A percentile compares a stretch with the other conserved stretches of the same genome.
phyloP scores from a whole-genome alignment of 2,888 invertebrate species.

The Fragum whitleyi region DNA sequence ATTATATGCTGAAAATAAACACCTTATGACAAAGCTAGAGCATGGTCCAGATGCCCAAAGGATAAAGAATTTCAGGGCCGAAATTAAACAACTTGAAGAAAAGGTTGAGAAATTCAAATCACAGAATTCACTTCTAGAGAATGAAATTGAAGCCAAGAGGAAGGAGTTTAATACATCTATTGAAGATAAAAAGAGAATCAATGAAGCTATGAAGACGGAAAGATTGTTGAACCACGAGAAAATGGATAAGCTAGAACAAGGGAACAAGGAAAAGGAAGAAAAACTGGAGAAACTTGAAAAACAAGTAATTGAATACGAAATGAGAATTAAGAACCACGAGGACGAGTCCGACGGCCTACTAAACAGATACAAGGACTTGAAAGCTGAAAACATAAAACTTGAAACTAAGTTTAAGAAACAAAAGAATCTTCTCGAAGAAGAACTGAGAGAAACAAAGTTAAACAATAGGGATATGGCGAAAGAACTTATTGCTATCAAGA shows the following conservation, averaged over 20 bases:
- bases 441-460: constrained; percentile 47
- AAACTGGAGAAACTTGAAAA: constrained; percentile 43
- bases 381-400: constrained; percentile 59
- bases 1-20: constrained; percentile 60
- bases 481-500: constrained; percentile 55
- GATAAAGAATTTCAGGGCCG: constrained; percentile 51
- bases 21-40: constrained; percentile 52
- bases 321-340: constrained; percentile 50
- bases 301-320: constrained; percentile 49
- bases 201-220: constrained; percentile 57
- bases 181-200: constrained; percentile 53
- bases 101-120: constrained; percentile 38
- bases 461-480: constrained; percentile 59
- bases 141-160: constrained; percentile 36
- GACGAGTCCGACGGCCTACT: constrained; percentile 51
- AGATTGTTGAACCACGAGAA: constrained; percentile 52
- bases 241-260: constrained; percentile 42
- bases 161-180: constrained; percentile 40
- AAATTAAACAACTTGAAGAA: constrained; percentile 55
- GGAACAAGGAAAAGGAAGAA: constrained; percentile 45
- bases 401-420: constrained; percentile 61
- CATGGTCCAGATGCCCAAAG: constrained; percentile 54
- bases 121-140: constrained; percentile 41
- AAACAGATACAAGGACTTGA: constrained; percentile 59
- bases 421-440: constrained; percentile 55